Evolutionary conservation across 2,113 vertebrate species (phyloP).

Genomic region (Tragelaphus strepsiceros): DNA sequence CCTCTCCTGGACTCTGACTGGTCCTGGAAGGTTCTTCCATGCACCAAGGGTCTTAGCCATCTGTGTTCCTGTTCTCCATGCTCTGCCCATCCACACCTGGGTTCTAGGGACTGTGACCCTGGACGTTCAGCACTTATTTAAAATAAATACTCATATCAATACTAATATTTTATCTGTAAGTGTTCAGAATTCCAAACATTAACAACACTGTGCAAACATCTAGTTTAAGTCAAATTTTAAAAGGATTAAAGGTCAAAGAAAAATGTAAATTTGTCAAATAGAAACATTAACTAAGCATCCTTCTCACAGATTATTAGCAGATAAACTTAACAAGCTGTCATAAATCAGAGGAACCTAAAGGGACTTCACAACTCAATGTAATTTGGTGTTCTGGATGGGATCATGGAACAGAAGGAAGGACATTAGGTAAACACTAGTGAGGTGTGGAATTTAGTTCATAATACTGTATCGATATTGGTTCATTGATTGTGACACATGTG

Average conservation of each 20-base stretch:
- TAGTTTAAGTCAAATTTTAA: not conserved
- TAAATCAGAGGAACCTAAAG: not conserved
- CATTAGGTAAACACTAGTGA: not conserved
- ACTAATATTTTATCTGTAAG: not conserved
- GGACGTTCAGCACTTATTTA: not conserved
- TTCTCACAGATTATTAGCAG: not conserved
- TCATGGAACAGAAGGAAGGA: not conserved
- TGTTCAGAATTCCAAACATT: not conserved
- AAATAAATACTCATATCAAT: not conserved
- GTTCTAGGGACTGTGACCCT: not conserved
- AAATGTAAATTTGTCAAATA: conserved; percentile 5
- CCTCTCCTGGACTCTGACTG: too few relatives aligned
- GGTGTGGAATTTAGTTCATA: not conserved
- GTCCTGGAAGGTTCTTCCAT: not conserved
- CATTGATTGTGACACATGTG: not conserved
- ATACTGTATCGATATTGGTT: not conserved
- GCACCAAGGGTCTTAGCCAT: not conserved
- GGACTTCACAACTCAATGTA: not conserved
- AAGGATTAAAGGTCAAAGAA: not conserved
- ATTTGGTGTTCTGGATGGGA: not conserved
- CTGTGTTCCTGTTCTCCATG: not conserved
- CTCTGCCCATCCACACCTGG: not conserved
- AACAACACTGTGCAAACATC: not conserved
- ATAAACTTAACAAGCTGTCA: not conserved
- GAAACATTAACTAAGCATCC: not conserved